Conservation (phyloP, 2,797 vertebrate genomes). For the Syndactyla subalaris region DNA sequence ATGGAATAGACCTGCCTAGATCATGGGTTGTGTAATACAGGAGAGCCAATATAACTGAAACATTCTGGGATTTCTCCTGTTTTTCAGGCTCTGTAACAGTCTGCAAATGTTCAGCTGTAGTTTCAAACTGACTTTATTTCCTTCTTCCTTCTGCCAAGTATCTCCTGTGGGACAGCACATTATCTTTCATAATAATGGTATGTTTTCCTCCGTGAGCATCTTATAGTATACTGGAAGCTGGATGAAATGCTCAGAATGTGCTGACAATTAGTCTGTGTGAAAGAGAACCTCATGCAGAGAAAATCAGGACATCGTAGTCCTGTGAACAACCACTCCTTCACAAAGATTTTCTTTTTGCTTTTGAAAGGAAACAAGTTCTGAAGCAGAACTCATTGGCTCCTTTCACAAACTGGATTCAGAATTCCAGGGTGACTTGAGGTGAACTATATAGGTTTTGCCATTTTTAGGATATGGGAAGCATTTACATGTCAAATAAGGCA, state of each 20-base stretch:
- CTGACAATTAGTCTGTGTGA: background rate
- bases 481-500: background rate
- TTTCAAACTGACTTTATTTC: slow-evolving; percentile 1
- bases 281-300: background rate
- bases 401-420: background rate
- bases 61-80: background rate
- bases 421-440: background rate
- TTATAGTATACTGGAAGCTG: background rate
- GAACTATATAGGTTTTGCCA: background rate
- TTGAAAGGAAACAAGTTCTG: background rate
- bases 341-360: background rate
- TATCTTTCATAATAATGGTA: background rate
- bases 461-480: background rate
- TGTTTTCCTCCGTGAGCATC: background rate
- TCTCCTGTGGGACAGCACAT: background rate
- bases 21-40: background rate
- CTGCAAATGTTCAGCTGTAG: background rate
- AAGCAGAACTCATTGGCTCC: background rate
- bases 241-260: background rate
- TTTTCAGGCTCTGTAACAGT: background rate
- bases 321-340: background rate
- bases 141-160: background rate
- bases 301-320: background rate
- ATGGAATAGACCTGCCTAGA: background rate
- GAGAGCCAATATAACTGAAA: background rate